These are phyloP conservation scores for Eilema depressum DNA, from an alignment of 2,888 invertebrate species.

Conservation along the genomic window DNA sequence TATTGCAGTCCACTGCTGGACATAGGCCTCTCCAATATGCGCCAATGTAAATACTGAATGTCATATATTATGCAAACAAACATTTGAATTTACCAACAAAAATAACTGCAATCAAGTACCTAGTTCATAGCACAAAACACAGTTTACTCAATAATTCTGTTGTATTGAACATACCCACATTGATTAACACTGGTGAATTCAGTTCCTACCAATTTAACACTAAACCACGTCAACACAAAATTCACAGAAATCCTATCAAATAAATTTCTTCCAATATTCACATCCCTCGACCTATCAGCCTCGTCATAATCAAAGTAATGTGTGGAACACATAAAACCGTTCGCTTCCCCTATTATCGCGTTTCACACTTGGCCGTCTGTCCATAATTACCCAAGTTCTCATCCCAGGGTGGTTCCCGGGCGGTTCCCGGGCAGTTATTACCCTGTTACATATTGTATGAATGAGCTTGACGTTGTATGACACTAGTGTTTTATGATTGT, in stretches of 20 bases:
- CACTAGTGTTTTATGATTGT: slow-evolving; percentile 29
- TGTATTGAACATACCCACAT: too few species aligned
- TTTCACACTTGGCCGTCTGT: slow-evolving; percentile 73
- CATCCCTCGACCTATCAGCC: slow-evolving; percentile 39
- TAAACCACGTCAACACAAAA: too few species aligned
- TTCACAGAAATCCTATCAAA: not conserved
- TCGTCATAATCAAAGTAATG: slow-evolving; percentile 69
- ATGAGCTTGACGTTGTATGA: slow-evolving; percentile 41
- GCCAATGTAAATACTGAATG: too few species aligned
- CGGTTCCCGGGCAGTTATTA: slow-evolving; percentile 39
- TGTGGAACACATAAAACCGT: slow-evolving; percentile 60
- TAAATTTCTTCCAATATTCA: slow-evolving; percentile 18
- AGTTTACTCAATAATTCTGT: too few species aligned
- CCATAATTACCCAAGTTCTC: slow-evolving; percentile 81
- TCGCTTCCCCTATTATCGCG: slow-evolving; percentile 73
- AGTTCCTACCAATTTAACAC: too few species aligned
- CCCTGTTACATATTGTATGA: slow-evolving; percentile 48
- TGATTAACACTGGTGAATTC: too few species aligned
- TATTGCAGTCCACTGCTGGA: too few species aligned
- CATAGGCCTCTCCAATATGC: too few species aligned
- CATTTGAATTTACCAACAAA: too few species aligned
- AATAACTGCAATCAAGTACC: too few species aligned
- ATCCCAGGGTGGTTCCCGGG: slow-evolving; percentile 47
- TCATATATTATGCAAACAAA: too few species aligned
- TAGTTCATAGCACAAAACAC: too few species aligned